phyloP scores from a whole-genome alignment of 2,797 vertebrate genomes.

The Lepidocolaptes lacrymiger region DNA sequence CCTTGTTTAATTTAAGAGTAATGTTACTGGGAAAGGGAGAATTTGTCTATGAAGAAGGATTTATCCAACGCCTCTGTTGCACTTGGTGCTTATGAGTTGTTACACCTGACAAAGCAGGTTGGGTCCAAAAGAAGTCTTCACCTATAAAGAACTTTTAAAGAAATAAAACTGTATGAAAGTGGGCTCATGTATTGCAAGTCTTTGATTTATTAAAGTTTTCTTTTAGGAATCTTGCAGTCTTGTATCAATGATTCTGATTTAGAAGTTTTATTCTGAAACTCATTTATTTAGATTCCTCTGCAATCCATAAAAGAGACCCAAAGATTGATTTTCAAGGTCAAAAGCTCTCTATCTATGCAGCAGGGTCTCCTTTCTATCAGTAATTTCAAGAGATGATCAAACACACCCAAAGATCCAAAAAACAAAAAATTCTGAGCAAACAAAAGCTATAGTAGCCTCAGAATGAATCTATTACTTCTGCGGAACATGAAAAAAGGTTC shows the following conservation, averaged over 20 bases:
- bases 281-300: not conserved
- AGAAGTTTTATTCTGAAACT: not conserved
- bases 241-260: not conserved
- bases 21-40: not conserved
- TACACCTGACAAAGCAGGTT: not conserved
- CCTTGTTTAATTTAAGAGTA: not conserved
- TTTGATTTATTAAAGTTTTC: not conserved
- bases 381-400: not conserved
- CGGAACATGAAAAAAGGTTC: not conserved
- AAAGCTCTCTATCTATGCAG: not conserved
- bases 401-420: not conserved
- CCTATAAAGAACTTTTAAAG: not conserved
- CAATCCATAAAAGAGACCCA: not conserved
- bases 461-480: not conserved
- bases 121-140: not conserved
- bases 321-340: not conserved
- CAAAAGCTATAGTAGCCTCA: not conserved
- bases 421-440: not conserved
- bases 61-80: not conserved
- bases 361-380: not conserved
- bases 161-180: not conserved
- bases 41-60: not conserved
- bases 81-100: not conserved
- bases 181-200: not conserved
- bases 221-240: not conserved